These are phyloP conservation scores for Proisotoma minuta DNA, from an alignment of 2,888 invertebrate species.

Conservation along the genomic window DNA sequence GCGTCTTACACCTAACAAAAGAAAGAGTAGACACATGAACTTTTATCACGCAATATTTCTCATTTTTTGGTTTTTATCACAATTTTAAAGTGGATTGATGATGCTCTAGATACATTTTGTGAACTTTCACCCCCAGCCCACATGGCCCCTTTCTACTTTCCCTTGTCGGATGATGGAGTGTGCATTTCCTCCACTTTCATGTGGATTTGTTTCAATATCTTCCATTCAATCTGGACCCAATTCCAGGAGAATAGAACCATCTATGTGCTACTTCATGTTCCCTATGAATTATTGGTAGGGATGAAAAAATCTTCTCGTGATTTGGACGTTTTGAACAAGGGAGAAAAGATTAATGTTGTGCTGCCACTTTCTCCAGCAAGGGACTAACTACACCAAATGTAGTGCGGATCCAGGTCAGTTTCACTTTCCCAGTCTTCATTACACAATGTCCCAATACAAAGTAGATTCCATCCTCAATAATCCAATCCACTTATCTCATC, in stretches of 20 bases:
- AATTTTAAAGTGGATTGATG: too few relatives aligned
- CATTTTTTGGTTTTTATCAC: too few relatives aligned
- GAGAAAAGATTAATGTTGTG: conserved; percentile 10
- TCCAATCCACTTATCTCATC: conserved; percentile 11
- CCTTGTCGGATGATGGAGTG: not conserved
- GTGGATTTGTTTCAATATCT: not conserved
- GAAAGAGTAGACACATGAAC: too few relatives aligned
- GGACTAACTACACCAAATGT: not conserved
- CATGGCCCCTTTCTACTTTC: not conserved
- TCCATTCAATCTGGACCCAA: not conserved
- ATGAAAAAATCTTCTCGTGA: not conserved
- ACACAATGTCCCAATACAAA: too few relatives aligned
- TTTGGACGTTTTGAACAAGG: conserved; percentile 13
- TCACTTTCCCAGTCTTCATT: not conserved
- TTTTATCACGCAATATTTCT: too few relatives aligned
- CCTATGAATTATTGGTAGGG: not conserved
- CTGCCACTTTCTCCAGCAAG: not conserved
- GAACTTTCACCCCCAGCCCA: too few relatives aligned
- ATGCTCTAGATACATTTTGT: too few relatives aligned
- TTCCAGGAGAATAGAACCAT: not conserved
- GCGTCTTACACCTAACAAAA: too few relatives aligned
- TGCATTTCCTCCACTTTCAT: not conserved
- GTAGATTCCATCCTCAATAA: not conserved
- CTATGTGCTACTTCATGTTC: too few relatives aligned
- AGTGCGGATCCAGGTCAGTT: not conserved